Conservation (phyloP, 2,113 vertebrate species). For the Lepus europaeus region DNA sequence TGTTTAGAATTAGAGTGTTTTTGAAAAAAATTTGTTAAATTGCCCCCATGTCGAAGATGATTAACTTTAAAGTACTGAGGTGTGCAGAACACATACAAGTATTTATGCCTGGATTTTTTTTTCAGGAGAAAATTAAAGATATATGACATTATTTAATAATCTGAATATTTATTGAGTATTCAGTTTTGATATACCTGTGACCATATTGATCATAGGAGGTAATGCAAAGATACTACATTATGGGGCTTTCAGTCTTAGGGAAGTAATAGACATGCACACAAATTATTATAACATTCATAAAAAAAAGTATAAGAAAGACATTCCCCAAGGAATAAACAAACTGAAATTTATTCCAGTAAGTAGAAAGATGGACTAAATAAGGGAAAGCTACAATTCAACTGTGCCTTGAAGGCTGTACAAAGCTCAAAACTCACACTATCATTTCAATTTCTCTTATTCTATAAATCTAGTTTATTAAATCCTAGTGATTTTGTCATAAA, state of each 20-base stretch:
- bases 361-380: not conserved
- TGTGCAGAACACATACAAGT: not conserved
- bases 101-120: conserved; percentile 14
- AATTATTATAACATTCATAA: not conserved
- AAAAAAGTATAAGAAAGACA: conserved; percentile 37
- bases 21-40: conserved; percentile 24
- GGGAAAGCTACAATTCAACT: not conserved
- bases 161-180: not conserved
- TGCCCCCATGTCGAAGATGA: not conserved
- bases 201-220: not conserved
- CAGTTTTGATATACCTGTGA: not conserved
- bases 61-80: conserved; percentile 41
- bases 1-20: conserved; percentile 55
- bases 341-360: not conserved
- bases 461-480: not conserved
- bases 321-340: not conserved
- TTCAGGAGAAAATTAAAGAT: conserved; percentile 27
- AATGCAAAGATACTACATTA: not conserved
- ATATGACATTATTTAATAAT: conserved; percentile 14
- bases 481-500: not conserved
- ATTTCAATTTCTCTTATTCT: not conserved
- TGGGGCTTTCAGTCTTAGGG: not conserved
- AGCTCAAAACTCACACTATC: not conserved
- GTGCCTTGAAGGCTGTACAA: not conserved
- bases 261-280: not conserved